Evolutionary conservation across 2,113 vertebrate species (phyloP).

Genomic region (Damaliscus lunatus): DNA sequence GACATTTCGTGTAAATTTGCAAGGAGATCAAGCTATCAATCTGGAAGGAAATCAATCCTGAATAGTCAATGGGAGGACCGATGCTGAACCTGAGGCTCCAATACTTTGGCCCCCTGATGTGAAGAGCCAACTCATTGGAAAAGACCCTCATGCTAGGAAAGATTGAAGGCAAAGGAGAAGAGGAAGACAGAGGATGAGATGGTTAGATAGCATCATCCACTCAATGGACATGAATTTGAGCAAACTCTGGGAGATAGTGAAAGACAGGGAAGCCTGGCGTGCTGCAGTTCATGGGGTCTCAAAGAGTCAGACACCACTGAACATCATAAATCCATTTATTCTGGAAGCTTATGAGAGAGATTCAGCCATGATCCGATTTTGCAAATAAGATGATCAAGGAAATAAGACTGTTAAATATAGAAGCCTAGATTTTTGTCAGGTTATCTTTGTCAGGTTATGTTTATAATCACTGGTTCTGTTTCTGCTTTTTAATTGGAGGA

Average conservation of each 20-base stretch:
- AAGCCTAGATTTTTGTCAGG: neutral
- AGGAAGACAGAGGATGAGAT: neutral
- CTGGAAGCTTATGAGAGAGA: neutral
- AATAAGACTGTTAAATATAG: neutral
- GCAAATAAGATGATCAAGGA: neutral
- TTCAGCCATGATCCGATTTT: neutral
- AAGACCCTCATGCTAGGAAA: neutral
- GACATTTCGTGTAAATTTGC: neutral
- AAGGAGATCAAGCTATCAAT: neutral
- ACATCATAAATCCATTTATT: neutral
- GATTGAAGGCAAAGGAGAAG: neutral
- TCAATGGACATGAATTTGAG: neutral
- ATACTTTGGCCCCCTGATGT: neutral
- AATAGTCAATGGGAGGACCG: neutral
- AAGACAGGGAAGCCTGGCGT: neutral
- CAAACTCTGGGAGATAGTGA: neutral
- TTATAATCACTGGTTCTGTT: neutral
- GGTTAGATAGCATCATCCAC: neutral
- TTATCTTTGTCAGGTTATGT: neutral
- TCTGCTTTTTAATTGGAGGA: neutral
- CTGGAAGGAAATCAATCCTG: neutral
- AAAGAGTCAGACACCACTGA: neutral
- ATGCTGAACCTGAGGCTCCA: neutral
- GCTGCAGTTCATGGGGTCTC: neutral
- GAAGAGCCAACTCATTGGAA: neutral